These are phyloP conservation scores for Microchrysa polita DNA, from an alignment of 2,888 invertebrate species.

Conservation along the genomic window DNA sequence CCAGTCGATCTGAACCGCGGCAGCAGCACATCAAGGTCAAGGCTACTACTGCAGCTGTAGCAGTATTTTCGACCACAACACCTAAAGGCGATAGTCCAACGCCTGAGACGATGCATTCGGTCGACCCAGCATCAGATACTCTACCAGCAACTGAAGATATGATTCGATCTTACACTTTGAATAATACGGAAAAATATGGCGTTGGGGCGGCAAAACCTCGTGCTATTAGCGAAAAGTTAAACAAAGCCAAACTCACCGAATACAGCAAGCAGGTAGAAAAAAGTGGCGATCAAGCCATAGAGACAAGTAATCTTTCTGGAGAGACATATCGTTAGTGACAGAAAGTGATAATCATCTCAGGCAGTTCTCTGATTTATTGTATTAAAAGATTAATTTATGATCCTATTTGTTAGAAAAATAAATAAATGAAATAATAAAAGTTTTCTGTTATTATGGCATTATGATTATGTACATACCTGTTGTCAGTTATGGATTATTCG, in stretches of 20 bases:
- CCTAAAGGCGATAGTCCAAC: background rate
- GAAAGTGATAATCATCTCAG: too few species aligned
- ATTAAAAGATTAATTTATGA: too few species aligned
- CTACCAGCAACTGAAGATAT: constrained; percentile 12
- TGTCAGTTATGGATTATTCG: too few species aligned
- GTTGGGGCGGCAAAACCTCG: constrained; percentile 3
- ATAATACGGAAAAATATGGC: background rate
- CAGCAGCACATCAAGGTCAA: constrained; percentile 7
- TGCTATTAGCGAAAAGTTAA: background rate
- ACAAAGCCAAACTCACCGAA: background rate
- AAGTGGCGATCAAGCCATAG: background rate
- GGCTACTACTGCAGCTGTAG: background rate
- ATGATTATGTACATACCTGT: too few species aligned
- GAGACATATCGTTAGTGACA: too few species aligned
- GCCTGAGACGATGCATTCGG: background rate
- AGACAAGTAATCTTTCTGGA: too few species aligned
- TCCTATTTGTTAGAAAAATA: too few species aligned
- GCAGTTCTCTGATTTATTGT: too few species aligned
- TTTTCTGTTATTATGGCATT: too few species aligned
- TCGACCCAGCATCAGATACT: background rate
- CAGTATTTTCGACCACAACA: too few species aligned
- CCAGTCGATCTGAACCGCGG: background rate
- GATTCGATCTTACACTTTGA: constrained; percentile 21
- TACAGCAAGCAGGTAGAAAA: background rate
- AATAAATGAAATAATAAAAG: too few species aligned